phyloP scores from a whole-genome alignment of 2,797 vertebrate species.

The Tauraco hartlaubi region DNA sequence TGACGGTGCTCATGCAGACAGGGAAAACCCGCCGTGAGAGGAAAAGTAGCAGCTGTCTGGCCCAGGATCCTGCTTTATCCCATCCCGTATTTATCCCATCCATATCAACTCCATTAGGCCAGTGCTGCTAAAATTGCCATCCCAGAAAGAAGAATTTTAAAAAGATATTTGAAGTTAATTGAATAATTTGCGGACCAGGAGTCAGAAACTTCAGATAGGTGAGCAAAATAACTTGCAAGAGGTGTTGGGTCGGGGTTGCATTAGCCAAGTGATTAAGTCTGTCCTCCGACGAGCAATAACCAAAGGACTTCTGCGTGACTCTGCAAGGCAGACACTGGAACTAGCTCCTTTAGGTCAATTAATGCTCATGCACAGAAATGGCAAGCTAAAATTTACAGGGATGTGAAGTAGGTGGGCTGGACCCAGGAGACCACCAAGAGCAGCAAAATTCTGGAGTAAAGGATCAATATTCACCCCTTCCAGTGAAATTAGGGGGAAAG shows the following conservation, averaged over 20 bases:
- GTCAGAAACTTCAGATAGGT: background rate
- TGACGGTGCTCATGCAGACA: rapidly evolving
- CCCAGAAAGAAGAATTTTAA: background rate
- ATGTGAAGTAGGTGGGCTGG: background rate
- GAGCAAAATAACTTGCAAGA: background rate
- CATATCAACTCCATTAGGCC: background rate
- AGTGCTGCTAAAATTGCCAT: background rate
- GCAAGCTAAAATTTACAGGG: background rate
- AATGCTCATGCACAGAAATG: background rate
- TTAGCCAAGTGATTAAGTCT: background rate
- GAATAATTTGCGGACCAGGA: background rate
- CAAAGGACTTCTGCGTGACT: background rate
- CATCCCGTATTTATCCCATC: background rate
- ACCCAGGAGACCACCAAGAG: background rate
- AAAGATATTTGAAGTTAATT: background rate
- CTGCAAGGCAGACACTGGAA: background rate
- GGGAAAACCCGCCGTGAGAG: rapidly evolving
- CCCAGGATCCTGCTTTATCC: background rate
- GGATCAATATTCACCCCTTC: background rate
- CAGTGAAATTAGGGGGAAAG: background rate
- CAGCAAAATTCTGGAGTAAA: background rate
- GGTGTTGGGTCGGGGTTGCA: background rate
- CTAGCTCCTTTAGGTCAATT: background rate
- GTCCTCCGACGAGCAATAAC: background rate
- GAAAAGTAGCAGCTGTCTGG: background rate